phyloP scores from a whole-genome alignment of 92 coral and sea anemone genomes.

The Zoanthus gigantus region DNA sequence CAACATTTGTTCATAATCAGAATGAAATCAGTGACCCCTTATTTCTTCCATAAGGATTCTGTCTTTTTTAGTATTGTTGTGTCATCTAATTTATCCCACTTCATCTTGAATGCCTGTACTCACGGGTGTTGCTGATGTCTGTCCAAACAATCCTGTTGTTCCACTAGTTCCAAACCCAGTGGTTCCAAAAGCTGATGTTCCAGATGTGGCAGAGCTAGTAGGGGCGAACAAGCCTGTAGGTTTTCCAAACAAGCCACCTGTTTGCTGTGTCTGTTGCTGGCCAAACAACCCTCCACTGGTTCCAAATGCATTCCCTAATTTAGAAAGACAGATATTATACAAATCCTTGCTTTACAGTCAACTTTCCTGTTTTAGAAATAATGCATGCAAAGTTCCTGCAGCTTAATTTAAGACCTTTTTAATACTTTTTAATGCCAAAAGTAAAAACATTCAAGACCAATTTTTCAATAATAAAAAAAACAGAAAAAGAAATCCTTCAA shows the following conservation, averaged over 20 bases:
- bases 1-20: neutral
- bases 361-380: neutral
- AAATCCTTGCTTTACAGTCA: neutral
- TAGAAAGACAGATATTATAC: neutral
- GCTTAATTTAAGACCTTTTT: no score
- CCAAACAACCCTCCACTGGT: constrained; percentile 84
- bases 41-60: no score
- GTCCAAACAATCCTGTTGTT: constrained; percentile 87
- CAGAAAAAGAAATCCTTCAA: no score
- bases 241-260: constrained; percentile 59
- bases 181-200: constrained; percentile 76
- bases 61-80: no score
- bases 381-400: neutral
- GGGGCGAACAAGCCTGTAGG: constrained; percentile 75
- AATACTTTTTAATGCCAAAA: no score
- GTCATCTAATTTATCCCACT: no score
- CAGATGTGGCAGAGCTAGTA: constrained; percentile 65
- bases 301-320: constrained; percentile 79
- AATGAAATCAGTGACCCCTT: constrained; percentile 27
- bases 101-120: constrained; percentile 15
- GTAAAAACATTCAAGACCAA: neutral
- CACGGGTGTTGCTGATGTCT: constrained; percentile 85
- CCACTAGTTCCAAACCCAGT: constrained; percentile 72
- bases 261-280: constrained; percentile 74
- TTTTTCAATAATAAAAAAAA: no score